phyloP scores from a whole-genome alignment of 2,888 invertebrate species.

The Gibbula magus region DNA sequence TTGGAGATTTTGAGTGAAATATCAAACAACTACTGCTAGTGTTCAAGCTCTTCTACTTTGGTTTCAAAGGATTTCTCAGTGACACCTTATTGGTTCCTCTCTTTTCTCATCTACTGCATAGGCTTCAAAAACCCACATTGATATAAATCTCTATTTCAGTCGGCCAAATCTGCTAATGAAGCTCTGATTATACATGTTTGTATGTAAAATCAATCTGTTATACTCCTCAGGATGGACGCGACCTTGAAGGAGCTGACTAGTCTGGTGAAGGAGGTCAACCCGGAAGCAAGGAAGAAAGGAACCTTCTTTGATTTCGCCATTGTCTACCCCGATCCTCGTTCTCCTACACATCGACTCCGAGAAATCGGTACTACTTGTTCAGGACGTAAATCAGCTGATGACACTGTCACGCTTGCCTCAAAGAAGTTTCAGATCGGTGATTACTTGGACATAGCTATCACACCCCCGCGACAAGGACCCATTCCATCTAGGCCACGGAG shows the following conservation, averaged over 20 bases:
- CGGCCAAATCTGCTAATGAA: too few species aligned
- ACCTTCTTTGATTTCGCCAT: slow-evolving; percentile 98
- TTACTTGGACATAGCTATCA: slow-evolving; percentile 96
- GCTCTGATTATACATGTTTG: too few species aligned
- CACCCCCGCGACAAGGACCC: slow-evolving; percentile 64
- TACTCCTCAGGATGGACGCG: slow-evolving; percentile 85
- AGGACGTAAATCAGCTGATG: slow-evolving; percentile 92
- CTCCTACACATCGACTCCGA: slow-evolving; percentile 82
- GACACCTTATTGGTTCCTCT: too few species aligned
- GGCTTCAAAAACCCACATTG: too few species aligned
- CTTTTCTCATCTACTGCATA: too few species aligned
- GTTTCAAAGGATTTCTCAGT: too few species aligned
- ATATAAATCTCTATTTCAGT: too few species aligned
- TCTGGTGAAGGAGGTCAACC: slow-evolving; percentile 98
- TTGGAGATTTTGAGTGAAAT: too few species aligned
- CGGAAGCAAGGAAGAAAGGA: slow-evolving; percentile 95
- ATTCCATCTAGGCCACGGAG: slow-evolving; percentile 45
- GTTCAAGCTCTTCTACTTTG: too few species aligned
- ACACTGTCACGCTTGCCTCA: slow-evolving; percentile 88
- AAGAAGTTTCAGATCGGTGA: slow-evolving; percentile 94
- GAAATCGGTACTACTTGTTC: slow-evolving; percentile 96
- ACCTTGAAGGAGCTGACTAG: slow-evolving; percentile 95
- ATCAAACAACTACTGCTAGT: too few species aligned
- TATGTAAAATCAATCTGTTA: too few species aligned
- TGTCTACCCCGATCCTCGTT: slow-evolving; percentile 75